A percentile compares a stretch with the other conserved stretches of the same genome.
phyloP scores from a whole-genome alignment of 2,113 vertebrate genomes.

The Neofelis nebulosa region DNA sequence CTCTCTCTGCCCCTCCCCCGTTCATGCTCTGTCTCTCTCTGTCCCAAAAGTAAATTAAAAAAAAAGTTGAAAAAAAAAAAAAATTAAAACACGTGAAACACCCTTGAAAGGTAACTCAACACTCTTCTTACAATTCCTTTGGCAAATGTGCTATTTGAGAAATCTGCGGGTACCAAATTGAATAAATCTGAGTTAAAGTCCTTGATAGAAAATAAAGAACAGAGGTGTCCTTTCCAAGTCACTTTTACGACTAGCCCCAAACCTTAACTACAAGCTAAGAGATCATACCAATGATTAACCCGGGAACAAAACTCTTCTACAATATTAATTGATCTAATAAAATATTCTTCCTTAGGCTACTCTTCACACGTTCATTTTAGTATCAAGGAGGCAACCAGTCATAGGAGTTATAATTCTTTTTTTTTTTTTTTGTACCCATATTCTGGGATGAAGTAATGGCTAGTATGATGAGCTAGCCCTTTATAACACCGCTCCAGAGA shows the following conservation, averaged over 20 bases:
- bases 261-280: slow-evolving; percentile 76
- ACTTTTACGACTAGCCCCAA: slow-evolving; percentile 76
- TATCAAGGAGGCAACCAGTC: slow-evolving; percentile 75
- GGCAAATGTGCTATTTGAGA: slow-evolving; percentile 23
- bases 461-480: slow-evolving; percentile 61
- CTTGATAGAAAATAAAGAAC: slow-evolving; percentile 70
- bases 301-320: slow-evolving; percentile 71
- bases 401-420: slow-evolving; percentile 76
- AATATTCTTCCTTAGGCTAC: slow-evolving; percentile 79
- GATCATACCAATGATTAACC: slow-evolving; percentile 83
- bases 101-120: neutral
- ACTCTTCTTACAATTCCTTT: neutral
- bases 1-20: too few relatives aligned
- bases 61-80: too few relatives aligned
- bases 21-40: too few relatives aligned
- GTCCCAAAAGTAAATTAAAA: too few relatives aligned
- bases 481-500: slow-evolving; percentile 61
- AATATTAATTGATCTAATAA: slow-evolving; percentile 85
- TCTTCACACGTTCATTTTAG: slow-evolving; percentile 77
- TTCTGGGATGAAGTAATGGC: slow-evolving; percentile 75
- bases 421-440: slow-evolving; percentile 45
- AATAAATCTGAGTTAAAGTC: slow-evolving; percentile 71
- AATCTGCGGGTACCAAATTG: slow-evolving; percentile 28
- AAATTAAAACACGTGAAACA: neutral
- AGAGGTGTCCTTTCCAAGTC: slow-evolving; percentile 73